Base-by-base conservation (phyloP, 2,113 vertebrate species). In the Myotis lucifugus region DNA sequence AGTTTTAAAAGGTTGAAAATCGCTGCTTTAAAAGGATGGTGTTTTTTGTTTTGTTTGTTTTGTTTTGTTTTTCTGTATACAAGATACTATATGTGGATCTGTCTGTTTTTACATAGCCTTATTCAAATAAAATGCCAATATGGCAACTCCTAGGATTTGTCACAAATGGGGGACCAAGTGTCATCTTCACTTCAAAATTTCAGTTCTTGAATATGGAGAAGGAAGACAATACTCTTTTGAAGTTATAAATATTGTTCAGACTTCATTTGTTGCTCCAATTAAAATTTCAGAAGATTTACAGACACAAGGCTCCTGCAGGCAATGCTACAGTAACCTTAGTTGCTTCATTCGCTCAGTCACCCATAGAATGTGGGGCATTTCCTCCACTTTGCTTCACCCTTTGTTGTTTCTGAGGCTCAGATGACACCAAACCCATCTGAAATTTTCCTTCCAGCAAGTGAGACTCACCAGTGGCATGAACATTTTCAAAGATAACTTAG, bases 261-360 rank as follows among this genome's bases (percentile, higher is more conserved):
- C 97, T 0, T 96, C 98, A 52, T 98, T 98, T 52, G 42, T 32
- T 81, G 14, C 66, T 40, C 40, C 3, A 97, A 98, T 99, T 50
- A 99, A 99, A 2, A 98, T 99, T 93, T 99, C 99, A 0, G 98
- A 99, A 95, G 99, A 99, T 96, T 91, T 99, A n/a, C 95, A 95
- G 98, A 99, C 18, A 98, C 98, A 99, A 99, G 97, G 98, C 98
- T 34, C 98, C 99, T 34, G 98, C 98, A 72, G 98, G 98, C 81
- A 98, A 89, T 37, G 98, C 99, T 54, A 95, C 98, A 32, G 98
- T 98, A 19, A 98, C 98, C 90, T 98, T 98, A 3, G 97, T 98
- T 85, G 99, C 99, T 97, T 98, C 99, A 0, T 99, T 99, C 97
- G 98, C 98, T 40, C 98, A 98, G 97, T 72, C 34, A 99, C 98